These are phyloP conservation scores for Antheraea mylitta DNA, from an alignment of 1,140 invertebrate genomes.

Conservation along the genomic window DNA sequence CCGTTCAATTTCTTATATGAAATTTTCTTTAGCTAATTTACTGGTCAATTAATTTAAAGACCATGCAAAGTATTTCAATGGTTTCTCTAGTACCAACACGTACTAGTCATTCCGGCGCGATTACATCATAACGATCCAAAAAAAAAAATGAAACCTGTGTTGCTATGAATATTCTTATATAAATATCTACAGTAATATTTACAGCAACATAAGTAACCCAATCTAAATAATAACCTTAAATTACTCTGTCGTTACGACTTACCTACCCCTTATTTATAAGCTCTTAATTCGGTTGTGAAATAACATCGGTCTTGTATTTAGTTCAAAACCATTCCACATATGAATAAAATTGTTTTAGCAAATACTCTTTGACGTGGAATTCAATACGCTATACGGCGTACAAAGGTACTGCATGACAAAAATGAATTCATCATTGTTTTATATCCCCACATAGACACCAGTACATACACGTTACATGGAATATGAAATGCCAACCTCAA, in stretches of 20 bases:
- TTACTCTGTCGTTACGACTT: too few relatives aligned
- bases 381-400: constrained; percentile 21
- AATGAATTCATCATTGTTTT: constrained; percentile 32
- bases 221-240: too few relatives aligned
- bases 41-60: not conserved
- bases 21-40: not conserved
- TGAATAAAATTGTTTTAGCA: constrained; percentile 29
- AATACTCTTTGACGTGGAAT: constrained; percentile 20
- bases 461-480: constrained; percentile 2
- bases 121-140: not conserved
- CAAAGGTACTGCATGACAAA: constrained; percentile 30
- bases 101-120: not conserved
- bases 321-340: constrained; percentile 16
- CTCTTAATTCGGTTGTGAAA: too few relatives aligned
- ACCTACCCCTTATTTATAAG: not conserved
- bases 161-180: too few relatives aligned
- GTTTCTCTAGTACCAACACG: not conserved
- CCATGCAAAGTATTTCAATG: not conserved
- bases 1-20: not conserved
- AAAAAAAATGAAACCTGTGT: not conserved
- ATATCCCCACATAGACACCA: constrained; percentile 1
- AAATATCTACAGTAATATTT: too few relatives aligned
- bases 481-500: constrained; percentile 42
- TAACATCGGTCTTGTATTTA: not conserved
- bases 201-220: too few relatives aligned